These are phyloP conservation scores for Leptobrachium leishanense DNA, from an alignment of 2,113 vertebrate genomes.

Conservation along the genomic window DNA sequence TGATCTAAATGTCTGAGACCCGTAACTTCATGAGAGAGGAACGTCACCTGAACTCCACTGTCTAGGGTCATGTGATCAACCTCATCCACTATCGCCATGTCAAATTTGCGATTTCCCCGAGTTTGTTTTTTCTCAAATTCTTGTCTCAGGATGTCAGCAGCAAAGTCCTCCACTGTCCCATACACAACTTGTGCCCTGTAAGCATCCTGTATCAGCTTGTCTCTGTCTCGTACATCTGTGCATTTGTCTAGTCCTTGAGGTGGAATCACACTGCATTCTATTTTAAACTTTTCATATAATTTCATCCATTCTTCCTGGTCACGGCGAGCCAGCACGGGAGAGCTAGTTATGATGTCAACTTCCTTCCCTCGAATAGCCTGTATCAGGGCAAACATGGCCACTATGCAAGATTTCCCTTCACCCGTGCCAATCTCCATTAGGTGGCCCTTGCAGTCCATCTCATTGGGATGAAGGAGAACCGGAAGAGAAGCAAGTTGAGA, in stretches of 20 bases:
- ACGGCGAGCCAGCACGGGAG: too few relatives aligned
- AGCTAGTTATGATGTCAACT: too few relatives aligned
- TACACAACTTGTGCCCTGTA: slow-evolving; percentile 18
- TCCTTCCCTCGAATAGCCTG: too few relatives aligned
- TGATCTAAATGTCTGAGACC: slow-evolving; percentile 51
- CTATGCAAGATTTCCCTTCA: too few relatives aligned
- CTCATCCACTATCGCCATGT: slow-evolving; percentile 59
- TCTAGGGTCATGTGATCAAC: slow-evolving; percentile 57
- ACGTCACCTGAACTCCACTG: slow-evolving; percentile 53
- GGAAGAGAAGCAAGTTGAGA: slow-evolving; percentile 53
- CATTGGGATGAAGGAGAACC: slow-evolving; percentile 43
- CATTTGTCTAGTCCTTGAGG: slow-evolving; percentile 12
- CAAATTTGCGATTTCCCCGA: slow-evolving; percentile 51
- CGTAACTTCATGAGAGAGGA: slow-evolving; percentile 3
- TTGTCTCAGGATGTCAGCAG: too few relatives aligned
- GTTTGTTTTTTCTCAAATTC: slow-evolving; percentile 21
- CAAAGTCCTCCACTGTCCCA: too few relatives aligned
- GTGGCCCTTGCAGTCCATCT: neutral
- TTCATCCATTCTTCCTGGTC: too few relatives aligned
- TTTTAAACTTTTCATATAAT: slow-evolving; percentile 36
- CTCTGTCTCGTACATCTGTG: neutral
- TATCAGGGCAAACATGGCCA: too few relatives aligned
- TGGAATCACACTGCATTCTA: slow-evolving; percentile 48
- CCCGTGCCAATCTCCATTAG: too few relatives aligned
- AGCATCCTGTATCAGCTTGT: slow-evolving; percentile 38